A percentile compares a stretch with the other conserved stretches of the same genome.
These are phyloP conservation scores for Oophaga sylvatica DNA, from an alignment of 2,797 vertebrate genomes.

Conservation along the genomic window DNA sequence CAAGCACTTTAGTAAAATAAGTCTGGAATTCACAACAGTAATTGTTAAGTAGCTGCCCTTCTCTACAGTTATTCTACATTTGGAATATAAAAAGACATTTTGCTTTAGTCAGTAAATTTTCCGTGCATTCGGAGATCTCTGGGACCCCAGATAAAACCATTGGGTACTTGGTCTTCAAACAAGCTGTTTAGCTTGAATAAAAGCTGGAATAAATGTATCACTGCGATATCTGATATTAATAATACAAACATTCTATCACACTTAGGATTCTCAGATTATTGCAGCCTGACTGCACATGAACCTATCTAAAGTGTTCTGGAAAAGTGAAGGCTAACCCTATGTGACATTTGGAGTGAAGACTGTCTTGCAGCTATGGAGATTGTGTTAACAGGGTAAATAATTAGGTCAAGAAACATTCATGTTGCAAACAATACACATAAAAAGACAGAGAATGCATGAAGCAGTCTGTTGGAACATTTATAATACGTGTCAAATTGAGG, in stretches of 20 bases:
- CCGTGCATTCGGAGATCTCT: background rate
- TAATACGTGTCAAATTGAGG: background rate
- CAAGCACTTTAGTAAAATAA: slow-evolving; percentile 1
- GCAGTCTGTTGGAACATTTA: background rate
- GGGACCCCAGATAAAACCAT: background rate
- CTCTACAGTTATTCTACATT: background rate
- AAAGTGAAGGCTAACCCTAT: slow-evolving; percentile 41
- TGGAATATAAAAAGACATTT: background rate
- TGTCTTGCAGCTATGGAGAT: slow-evolving; percentile 59
- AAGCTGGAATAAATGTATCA: background rate
- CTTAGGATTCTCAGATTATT: slow-evolving; percentile 35
- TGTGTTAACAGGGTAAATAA: slow-evolving; percentile 51
- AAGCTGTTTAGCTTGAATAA: background rate
- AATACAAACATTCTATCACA: slow-evolving; percentile 26
- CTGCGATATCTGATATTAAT: slow-evolving; percentile 36
- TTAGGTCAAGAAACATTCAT: slow-evolving; percentile 48
- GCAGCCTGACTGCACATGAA: slow-evolving; percentile 43
- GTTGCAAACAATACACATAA: slow-evolving; percentile 13
- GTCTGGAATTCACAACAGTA: slow-evolving; percentile 18
- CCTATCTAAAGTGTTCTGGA: slow-evolving; percentile 39
- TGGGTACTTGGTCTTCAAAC: background rate
- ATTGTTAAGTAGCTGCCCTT: background rate
- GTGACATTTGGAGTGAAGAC: slow-evolving; percentile 55
- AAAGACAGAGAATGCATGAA: background rate
- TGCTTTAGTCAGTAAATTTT: background rate